phyloP scores from a whole-genome alignment of 2,888 invertebrate genomes.

The Caenorhabditis sp. region DNA sequence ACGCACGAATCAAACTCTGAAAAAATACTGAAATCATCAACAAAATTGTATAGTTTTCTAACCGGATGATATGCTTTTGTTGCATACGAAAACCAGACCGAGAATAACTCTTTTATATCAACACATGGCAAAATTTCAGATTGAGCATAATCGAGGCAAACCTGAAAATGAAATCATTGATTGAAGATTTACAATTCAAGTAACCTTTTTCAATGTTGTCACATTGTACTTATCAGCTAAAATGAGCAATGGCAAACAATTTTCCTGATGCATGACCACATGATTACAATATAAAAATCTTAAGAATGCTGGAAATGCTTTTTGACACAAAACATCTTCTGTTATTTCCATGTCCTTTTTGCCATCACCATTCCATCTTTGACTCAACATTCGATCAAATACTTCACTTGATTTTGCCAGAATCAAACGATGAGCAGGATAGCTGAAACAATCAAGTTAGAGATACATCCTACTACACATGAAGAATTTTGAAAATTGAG shows the following conservation, averaged over 20 bases:
- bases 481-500: neutral
- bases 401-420: slow-evolving; percentile 73
- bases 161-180: slow-evolving; percentile 48
- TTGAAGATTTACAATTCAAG: neutral
- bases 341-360: slow-evolving; percentile 69
- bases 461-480: neutral
- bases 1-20: slow-evolving; percentile 56
- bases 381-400: slow-evolving; percentile 73
- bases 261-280: slow-evolving; percentile 71
- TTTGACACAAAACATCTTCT: slow-evolving; percentile 71
- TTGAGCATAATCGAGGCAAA: slow-evolving; percentile 72
- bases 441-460: slow-evolving; percentile 57
- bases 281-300: slow-evolving; percentile 73
- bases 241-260: slow-evolving; percentile 72
- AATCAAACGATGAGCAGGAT: slow-evolving; percentile 73
- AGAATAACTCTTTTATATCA: slow-evolving; percentile 72
- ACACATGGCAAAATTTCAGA: slow-evolving; percentile 71
- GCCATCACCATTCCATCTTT: slow-evolving; percentile 70
- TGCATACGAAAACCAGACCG: slow-evolving; percentile 73
- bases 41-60: neutral
- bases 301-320: slow-evolving; percentile 72
- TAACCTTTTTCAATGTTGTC: slow-evolving; percentile 70
- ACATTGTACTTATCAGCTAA: slow-evolving; percentile 74
- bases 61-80: slow-evolving; percentile 70
- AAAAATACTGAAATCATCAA: neutral